These are phyloP conservation scores for Carassius auratus DNA, from an alignment of 2,113 vertebrate genomes.

Conservation along the genomic window DNA sequence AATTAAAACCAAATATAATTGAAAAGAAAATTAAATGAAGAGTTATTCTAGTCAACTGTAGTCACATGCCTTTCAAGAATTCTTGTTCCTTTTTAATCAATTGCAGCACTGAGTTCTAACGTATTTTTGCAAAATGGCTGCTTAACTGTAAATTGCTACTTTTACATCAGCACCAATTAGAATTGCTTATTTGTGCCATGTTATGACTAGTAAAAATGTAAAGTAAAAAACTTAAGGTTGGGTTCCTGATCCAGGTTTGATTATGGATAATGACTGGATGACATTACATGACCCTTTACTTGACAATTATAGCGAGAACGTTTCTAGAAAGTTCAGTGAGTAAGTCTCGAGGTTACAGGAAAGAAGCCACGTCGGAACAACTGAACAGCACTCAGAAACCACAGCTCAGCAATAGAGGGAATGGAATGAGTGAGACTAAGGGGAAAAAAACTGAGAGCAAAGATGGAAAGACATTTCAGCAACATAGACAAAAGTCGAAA, in stretches of 20 bases:
- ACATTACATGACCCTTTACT: not conserved
- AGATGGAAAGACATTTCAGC: constrained; percentile 16
- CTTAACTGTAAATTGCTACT: too few species aligned
- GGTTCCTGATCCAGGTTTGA: not conserved
- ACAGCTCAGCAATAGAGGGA: constrained; percentile 3
- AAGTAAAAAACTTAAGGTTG: not conserved
- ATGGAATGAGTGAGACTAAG: constrained; percentile 8
- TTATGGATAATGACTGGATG: not conserved
- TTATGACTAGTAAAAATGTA: not conserved
- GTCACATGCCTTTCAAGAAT: too few species aligned
- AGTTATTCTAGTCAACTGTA: too few species aligned
- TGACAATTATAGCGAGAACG: not conserved
- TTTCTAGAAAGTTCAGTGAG: not conserved
- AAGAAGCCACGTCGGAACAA: constrained; percentile 19
- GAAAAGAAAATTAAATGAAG: too few species aligned
- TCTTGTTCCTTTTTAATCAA: too few species aligned
- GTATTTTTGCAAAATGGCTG: too few species aligned
- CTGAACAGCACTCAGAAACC: constrained; percentile 13
- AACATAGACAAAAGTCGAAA: not conserved
- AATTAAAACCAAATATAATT: too few species aligned
- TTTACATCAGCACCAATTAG: too few species aligned
- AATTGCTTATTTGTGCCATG: too few species aligned
- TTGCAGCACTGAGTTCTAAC: too few species aligned
- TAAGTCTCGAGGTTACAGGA: constrained; percentile 8
- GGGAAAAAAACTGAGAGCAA: not conserved